phyloP scores from a whole-genome alignment of 92 coral and sea anemone genomes.

The Umimayanthus kanabou region DNA sequence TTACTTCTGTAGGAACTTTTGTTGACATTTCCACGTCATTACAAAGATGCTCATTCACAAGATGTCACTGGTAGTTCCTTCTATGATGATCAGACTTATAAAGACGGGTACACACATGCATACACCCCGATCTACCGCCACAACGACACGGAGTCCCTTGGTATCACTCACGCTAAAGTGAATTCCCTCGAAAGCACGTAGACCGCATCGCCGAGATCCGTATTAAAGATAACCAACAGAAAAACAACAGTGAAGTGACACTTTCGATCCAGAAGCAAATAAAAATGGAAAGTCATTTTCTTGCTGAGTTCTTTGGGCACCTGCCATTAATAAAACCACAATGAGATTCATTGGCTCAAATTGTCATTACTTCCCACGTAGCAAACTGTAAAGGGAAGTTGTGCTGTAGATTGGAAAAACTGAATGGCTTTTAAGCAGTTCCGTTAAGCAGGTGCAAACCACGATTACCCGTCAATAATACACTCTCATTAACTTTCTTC shows the following conservation, averaged over 20 bases:
- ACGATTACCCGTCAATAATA: neutral
- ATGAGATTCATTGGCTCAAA: neutral
- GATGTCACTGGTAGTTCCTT: neutral
- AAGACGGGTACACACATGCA: neutral
- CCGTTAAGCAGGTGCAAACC: neutral
- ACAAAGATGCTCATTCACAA: neutral
- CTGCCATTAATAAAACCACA: constrained; percentile 36
- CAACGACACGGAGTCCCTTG: neutral
- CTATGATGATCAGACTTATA: neutral
- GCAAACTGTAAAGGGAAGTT: neutral
- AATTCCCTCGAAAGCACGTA: too few species aligned
- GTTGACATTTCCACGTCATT: constrained; percentile 36
- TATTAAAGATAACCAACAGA: neutral
- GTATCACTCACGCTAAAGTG: neutral
- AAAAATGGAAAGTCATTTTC: constrained; percentile 7
- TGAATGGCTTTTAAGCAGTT: constrained; percentile 7
- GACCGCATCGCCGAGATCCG: neutral
- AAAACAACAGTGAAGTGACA: neutral
- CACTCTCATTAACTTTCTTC: neutral
- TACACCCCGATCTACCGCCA: neutral
- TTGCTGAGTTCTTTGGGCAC: neutral
- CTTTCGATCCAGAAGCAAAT: constrained; percentile 15
- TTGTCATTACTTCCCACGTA: constrained; percentile 3
- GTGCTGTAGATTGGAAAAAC: neutral
- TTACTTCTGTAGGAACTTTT: constrained; percentile 39